Base-by-base conservation (phyloP, 2,888 invertebrate genomes). In the Ptycholaimellus sp. region DNA sequence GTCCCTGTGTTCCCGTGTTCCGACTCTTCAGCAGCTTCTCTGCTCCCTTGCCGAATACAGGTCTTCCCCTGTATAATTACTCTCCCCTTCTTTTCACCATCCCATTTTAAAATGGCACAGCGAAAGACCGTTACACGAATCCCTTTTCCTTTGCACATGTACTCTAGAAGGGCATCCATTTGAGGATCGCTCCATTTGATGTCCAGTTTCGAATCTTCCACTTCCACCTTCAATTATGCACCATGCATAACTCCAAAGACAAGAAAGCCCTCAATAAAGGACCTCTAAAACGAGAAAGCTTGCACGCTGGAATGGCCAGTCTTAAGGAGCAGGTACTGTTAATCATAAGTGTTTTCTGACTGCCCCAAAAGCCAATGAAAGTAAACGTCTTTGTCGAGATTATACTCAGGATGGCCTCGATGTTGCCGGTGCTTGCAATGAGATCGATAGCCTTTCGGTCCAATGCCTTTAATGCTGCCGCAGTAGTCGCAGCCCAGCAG, bases 401-500 rank as follows among this genome's bases (percentile, higher is more conserved):
- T 71, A 49, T 79, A n/a, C n/a, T 72, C n/a, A 87, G 42, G 39
- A 85, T 72, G 11, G 71, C 71, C 48, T 96, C 93, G 23, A 99
- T 72, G 33, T 67, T 70, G 44, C 74, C 72, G 57, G 93, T 72
- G 46, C 76, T 72, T 41, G 70, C 72, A 40, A 99, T 81, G 17
- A 96, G 67, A 44, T 96, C 93, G 11, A 87, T 73, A 1, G 96
- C 93, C 40, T 82, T 96, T 96, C 2, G 90, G 93, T 0, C 96
- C 96, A 43, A 67, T 61, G 21, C 66, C 66, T 49, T 73, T 70
- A 50, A 99, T 93, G 16, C 78, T 77, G 33, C 81, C 80, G 52
- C 90, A 93, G 62, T 99, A 99, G 65, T 99, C 96, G 58, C 96
- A 99, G n/a, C 96, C 96, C 32, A 99, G 68, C 31, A 99, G 68